Evolutionary conservation across 92 coral and sea anemone genomes (phyloP).

Genomic region (Phenganax stokvisi): DNA sequence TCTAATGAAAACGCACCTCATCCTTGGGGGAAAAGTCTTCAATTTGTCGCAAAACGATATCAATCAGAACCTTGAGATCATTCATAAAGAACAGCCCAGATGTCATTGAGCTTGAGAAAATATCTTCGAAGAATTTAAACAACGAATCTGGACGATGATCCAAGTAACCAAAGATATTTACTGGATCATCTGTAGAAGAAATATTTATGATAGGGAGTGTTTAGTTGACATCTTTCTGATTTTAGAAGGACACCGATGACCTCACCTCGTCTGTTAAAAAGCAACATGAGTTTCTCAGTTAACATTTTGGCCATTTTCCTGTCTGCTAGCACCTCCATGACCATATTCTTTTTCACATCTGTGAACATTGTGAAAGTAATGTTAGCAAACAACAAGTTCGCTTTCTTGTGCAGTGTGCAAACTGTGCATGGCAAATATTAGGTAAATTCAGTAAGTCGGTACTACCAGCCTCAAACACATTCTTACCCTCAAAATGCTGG

Average conservation of each 20-base stretch:
- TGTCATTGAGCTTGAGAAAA: conserved; percentile 71
- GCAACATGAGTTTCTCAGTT: conserved; percentile 74
- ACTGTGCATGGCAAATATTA: not conserved
- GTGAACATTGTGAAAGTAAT: not conserved
- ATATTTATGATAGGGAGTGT: not conserved
- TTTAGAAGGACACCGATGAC: not conserved
- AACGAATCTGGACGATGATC: conserved; percentile 71
- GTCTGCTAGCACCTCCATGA: conserved; percentile 65
- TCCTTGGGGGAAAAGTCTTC: conserved; percentile 77
- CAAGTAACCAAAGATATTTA: conserved; percentile 63
- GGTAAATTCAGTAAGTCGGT: not conserved
- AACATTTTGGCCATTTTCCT: conserved; percentile 60
- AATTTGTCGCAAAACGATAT: conserved; percentile 73
- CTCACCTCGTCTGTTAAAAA: conserved; percentile 84
- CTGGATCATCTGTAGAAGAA: conserved; percentile 76
- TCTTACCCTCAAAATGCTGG: conserved; percentile 82
- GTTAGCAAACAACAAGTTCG: too few species aligned
- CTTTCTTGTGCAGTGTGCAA: too few species aligned
- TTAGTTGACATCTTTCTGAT: too few species aligned
- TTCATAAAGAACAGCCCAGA: conserved; percentile 79
- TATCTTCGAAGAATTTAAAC: conserved; percentile 71
- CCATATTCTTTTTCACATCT: conserved; percentile 64
- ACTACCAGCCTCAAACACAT: not conserved
- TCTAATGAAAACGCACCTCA: conserved; percentile 43
- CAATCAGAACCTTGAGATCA: conserved; percentile 83